Percentiles rank a stretch among this genome's conserved stretches.
These are phyloP conservation scores for Pachyseris speciosa DNA, from an alignment of 64 coral and sea anemone genomes.

Conservation along the genomic window DNA sequence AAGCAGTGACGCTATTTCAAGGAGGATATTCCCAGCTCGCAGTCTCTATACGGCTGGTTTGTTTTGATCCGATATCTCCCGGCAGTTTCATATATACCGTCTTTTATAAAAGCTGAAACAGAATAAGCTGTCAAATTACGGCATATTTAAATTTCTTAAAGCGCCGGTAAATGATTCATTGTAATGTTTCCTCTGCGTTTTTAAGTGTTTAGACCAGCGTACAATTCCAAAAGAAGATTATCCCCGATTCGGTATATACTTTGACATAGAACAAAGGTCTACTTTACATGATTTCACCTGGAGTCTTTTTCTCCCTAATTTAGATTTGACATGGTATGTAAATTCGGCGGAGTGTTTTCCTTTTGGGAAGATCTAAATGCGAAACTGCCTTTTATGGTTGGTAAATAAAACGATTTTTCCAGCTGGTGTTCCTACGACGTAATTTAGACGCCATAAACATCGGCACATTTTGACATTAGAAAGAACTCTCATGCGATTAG, in stretches of 20 bases:
- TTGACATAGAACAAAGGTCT: background rate
- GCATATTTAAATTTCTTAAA: conserved; percentile 18
- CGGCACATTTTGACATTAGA: conserved; percentile 19
- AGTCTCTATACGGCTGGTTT: background rate
- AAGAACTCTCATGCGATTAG: background rate
- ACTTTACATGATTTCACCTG: background rate
- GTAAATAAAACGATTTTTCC: conserved; percentile 40
- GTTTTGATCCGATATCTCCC: background rate
- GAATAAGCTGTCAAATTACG: background rate
- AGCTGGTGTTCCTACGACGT: background rate
- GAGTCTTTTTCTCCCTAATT: background rate
- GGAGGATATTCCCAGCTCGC: background rate
- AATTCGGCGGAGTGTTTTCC: background rate
- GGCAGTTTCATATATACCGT: background rate
- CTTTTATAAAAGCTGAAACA: background rate
- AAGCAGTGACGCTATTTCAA: background rate
- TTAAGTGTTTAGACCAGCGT: background rate
- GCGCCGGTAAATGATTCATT: conserved; percentile 22
- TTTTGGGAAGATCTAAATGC: conserved; percentile 13
- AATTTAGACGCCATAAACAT: background rate
- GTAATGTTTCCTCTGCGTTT: background rate
- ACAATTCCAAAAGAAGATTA: background rate
- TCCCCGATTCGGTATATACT: background rate
- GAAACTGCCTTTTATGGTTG: conserved; percentile 34
- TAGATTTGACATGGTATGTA: conserved; percentile 24